Percentiles rank a stretch among this genome's conserved stretches.
Evolutionary conservation across 2,888 invertebrate species (phyloP).

Genomic region (Eristalis tenax): DNA sequence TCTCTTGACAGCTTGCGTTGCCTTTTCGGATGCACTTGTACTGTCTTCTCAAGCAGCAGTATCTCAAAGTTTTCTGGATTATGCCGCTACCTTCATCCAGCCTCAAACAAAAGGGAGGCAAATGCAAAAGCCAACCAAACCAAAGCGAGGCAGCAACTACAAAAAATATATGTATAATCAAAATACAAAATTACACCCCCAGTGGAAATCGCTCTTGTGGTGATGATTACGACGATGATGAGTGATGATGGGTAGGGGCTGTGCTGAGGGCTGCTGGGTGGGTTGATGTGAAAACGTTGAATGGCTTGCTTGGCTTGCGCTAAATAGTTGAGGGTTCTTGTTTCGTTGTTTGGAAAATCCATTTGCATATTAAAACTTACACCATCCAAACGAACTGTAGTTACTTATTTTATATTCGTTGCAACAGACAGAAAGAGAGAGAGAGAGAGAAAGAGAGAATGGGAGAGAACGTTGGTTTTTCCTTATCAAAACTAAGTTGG

Average conservation of each 20-base stretch:
- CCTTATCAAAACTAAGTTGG: slow-evolving; percentile 6
- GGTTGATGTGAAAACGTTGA: slow-evolving; percentile 53
- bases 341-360: slow-evolving; percentile 67
- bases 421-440: too few relatives aligned
- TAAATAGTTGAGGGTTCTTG: slow-evolving; percentile 64
- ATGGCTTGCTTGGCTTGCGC: slow-evolving; percentile 48
- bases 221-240: slow-evolving; percentile 46
- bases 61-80: background rate
- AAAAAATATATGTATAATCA: background rate
- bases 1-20: background rate
- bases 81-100: background rate
- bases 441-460: too few relatives aligned
- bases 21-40: background rate
- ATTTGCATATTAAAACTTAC: slow-evolving; percentile 70
- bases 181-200: slow-evolving; percentile 43
- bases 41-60: background rate
- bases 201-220: slow-evolving; percentile 52
- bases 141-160: background rate
- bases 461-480: background rate
- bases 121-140: background rate
- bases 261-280: background rate
- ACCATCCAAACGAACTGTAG: slow-evolving; percentile 5
- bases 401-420: slow-evolving; percentile 22
- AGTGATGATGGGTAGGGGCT: slow-evolving; percentile 34
- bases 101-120: background rate